Evolutionary conservation across 2,113 vertebrate genomes (phyloP).

Genomic region (Albula goreensis): DNA sequence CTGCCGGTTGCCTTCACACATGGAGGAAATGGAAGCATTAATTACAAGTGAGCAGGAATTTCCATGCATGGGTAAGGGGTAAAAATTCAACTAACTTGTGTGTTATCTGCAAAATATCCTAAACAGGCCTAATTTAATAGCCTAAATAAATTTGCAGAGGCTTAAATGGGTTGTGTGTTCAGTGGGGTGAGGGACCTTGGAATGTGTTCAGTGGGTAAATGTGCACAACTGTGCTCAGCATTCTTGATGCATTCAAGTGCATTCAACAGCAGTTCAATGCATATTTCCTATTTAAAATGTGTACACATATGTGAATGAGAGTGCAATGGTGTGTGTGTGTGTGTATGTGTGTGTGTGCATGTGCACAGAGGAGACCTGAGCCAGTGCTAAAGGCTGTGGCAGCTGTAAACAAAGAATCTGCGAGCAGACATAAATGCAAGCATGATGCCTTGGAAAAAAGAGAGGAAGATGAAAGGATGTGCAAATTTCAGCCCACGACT

Average conservation of each 20-base stretch:
- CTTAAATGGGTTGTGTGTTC: neutral
- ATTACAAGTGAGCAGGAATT: slow-evolving; percentile 25
- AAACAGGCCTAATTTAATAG: slow-evolving; percentile 11
- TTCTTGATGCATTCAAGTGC: neutral
- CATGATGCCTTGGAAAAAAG: slow-evolving; percentile 27
- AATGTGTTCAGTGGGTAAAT: neutral
- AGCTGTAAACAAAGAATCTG: slow-evolving; percentile 18
- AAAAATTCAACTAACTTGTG: neutral
- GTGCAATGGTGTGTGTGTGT: neutral
- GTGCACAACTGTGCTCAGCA: neutral
- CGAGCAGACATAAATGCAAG: slow-evolving; percentile 27
- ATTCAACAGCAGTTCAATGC: neutral
- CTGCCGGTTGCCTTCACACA: slow-evolving; percentile 29
- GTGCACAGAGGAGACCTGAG: neutral
- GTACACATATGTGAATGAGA: neutral
- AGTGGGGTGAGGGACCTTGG: neutral
- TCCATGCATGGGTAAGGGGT: slow-evolving; percentile 10
- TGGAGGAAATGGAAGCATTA: slow-evolving; percentile 17
- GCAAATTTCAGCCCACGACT: slow-evolving; percentile 27
- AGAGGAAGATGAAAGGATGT: slow-evolving; percentile 39
- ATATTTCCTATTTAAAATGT: neutral
- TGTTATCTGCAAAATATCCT: slow-evolving; percentile 15
- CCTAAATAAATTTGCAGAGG: slow-evolving; percentile 1
- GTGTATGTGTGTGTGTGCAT: neutral
- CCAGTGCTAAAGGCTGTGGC: slow-evolving; percentile 1